Evolutionary conservation across 1,140 invertebrate species (phyloP), one percentile per base, ranked within the genome.

Genomic region (Leptoteleia sp.): DNA sequence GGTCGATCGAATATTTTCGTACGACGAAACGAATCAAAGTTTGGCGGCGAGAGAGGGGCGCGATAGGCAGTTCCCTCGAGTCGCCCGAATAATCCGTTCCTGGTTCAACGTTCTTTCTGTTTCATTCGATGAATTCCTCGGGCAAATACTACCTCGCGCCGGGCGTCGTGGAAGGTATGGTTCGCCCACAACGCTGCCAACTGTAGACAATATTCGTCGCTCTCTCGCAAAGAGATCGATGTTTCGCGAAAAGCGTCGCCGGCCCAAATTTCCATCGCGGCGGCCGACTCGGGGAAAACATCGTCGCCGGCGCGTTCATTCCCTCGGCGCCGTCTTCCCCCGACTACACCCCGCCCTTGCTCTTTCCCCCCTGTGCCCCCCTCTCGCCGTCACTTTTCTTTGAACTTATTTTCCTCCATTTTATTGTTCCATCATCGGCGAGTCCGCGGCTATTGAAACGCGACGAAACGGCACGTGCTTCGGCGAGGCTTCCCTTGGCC

Each of bases 91-190:
- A 38, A 16, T 71, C 65, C 75, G 75, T 33, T 38, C 43, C 75
- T 77, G 75, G 25, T 42, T 71, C 42, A 43, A 77, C 75, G 75
- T 71, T 77, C 65, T 77, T 77, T 77, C 75, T 71, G 59, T 77
- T 77, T 77, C 75, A 77, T 77, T 77, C 75, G 75, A 68, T 77
- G 65, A 77, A 77, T 77, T 77, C 75, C 75, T 71, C 65, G 48
- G 19, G 65, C 65, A 59, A 71, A 77, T 64, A 77, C 75, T 71
- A 77, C 31, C 59, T 77, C 64, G 70, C 65, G 64, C 64, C 47
- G 22, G 38, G 55, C 55, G 64, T 77, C 59, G 75, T 65, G 48
- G 65, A 77, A 70, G 75, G 65, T 68, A 77, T 33, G 65, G 50
- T 77, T 77, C 75, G 65, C 65, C 65, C 65, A 77, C 59, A 65